Percentiles rank a stretch among this genome's conserved stretches.
Evolutionary conservation across 2,888 invertebrate species (phyloP).

Genomic region (Dasysyrphus tricinctus): DNA sequence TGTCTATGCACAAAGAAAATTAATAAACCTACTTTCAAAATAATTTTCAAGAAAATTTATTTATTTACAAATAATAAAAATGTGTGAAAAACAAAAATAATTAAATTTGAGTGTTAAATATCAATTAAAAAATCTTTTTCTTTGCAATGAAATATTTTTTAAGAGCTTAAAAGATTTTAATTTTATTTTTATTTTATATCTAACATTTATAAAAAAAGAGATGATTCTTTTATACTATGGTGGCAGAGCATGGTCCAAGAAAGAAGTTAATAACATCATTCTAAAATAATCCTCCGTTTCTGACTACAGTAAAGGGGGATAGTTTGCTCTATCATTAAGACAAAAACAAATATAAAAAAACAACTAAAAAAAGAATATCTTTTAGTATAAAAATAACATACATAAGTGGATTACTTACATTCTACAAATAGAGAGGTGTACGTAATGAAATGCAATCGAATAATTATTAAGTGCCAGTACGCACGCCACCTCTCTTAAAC

Average conservation of each 20-base stretch:
- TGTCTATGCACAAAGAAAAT: constrained; percentile 1
- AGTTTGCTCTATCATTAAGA: too few relatives aligned
- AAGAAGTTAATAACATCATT: constrained; percentile 17
- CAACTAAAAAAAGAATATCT: neutral
- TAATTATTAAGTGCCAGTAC: constrained; percentile 44
- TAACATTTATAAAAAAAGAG: constrained; percentile 23
- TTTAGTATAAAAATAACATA: constrained; percentile 15
- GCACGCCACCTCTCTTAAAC: constrained; percentile 31
- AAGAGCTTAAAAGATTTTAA: constrained; percentile 34
- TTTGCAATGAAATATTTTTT: constrained; percentile 59
- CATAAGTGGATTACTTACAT: constrained; percentile 51
- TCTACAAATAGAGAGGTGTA: constrained; percentile 51
- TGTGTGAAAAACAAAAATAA: constrained; percentile 43
- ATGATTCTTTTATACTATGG: too few relatives aligned
- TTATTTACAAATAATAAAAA: constrained; percentile 57
- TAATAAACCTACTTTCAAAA: constrained; percentile 24
- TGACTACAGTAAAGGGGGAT: neutral
- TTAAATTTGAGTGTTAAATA: constrained; percentile 62
- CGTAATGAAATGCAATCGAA: constrained; percentile 70
- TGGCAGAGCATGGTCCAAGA: neutral
- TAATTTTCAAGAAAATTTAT: constrained; percentile 38
- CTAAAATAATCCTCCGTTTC: constrained; percentile 51
- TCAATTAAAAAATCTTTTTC: constrained; percentile 54
- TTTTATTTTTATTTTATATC: constrained; percentile 20
- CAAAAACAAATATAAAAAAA: neutral